phyloP scores from a whole-genome alignment of 2,888 invertebrate genomes.

The Drosophila hamatofila region DNA sequence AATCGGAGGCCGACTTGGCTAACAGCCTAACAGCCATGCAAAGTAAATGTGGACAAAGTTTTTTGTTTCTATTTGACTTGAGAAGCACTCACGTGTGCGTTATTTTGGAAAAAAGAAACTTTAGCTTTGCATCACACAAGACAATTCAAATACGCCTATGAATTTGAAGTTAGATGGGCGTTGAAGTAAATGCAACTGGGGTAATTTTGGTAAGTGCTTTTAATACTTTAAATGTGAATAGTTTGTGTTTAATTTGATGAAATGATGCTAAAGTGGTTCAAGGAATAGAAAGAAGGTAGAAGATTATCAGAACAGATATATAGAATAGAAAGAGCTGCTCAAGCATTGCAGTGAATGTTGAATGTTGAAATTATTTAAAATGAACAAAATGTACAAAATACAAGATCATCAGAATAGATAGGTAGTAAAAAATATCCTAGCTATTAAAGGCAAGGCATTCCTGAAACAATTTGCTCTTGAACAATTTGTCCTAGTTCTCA shows the following conservation, averaged over 20 bases:
- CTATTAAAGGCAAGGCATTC: no score
- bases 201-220: neutral
- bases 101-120: constrained; percentile 11
- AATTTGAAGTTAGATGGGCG: neutral
- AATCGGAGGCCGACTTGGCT: constrained; percentile 22
- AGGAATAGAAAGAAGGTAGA: neutral
- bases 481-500: no score
- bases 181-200: neutral
- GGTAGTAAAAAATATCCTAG: no score
- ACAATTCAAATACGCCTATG: constrained; percentile 12
- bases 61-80: constrained; percentile 45
- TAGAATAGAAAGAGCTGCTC: no score
- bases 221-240: neutral
- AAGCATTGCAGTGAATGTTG: no score
- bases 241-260: neutral
- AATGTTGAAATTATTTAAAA: no score
- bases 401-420: no score
- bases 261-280: neutral
- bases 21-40: constrained; percentile 17
- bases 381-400: no score
- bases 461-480: no score
- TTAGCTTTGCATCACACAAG: constrained; percentile 4
- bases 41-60: constrained; percentile 45
- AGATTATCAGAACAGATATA: no score
- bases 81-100: constrained; percentile 29